Evolutionary conservation across 2,888 invertebrate species (phyloP).

Genomic region (Spatulosminthurus flaviceps): DNA sequence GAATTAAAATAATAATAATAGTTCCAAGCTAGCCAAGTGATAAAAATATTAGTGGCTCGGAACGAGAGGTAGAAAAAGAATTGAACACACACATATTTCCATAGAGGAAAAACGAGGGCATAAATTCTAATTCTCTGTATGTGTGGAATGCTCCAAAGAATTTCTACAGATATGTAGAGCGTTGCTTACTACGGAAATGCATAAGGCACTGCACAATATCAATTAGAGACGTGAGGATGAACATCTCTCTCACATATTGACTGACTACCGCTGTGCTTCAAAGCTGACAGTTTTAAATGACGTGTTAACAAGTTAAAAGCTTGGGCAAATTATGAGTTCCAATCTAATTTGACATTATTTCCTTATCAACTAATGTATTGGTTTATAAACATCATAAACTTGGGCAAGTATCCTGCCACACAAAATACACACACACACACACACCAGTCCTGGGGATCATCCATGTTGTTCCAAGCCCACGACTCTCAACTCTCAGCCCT

Average conservation of each 20-base stretch:
- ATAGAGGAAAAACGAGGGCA: too few species aligned
- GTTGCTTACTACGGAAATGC: too few species aligned
- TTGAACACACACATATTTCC: too few species aligned
- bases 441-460: neutral
- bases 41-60: too few species aligned
- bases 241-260: slow-evolving; percentile 28
- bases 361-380: slow-evolving; percentile 47
- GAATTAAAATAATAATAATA: too few species aligned
- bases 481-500: neutral
- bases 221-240: neutral
- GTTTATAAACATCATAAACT: slow-evolving; percentile 48
- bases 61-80: too few species aligned
- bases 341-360: slow-evolving; percentile 46
- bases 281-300: slow-evolving; percentile 55
- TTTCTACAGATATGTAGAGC: too few species aligned
- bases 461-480: neutral
- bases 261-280: slow-evolving; percentile 45
- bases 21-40: too few species aligned
- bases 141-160: too few species aligned
- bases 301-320: slow-evolving; percentile 57
- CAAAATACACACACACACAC: neutral
- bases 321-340: slow-evolving; percentile 46
- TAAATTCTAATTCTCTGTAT: too few species aligned
- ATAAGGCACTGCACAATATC: neutral
- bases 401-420: slow-evolving; percentile 1